Conservation (phyloP, 2,797 vertebrate genomes). For the Cichlasoma orientale region DNA sequence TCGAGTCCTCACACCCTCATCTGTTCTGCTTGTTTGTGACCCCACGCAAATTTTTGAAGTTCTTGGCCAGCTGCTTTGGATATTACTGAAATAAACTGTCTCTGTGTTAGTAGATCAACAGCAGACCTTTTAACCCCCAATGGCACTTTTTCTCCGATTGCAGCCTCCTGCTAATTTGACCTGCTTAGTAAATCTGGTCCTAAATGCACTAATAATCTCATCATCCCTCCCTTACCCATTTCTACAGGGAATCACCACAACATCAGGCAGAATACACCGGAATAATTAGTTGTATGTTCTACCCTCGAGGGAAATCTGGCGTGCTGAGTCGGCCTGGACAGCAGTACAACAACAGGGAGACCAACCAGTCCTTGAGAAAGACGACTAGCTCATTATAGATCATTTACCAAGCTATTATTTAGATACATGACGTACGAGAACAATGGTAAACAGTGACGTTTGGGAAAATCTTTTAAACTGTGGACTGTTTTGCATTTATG, state of each 20-base stretch:
- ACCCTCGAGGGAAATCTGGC: conserved; percentile 16
- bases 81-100: background rate
- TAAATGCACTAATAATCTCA: conserved; percentile 13
- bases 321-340: conserved; percentile 11
- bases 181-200: background rate
- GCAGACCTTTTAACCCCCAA: background rate
- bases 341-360: background rate
- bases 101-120: background rate
- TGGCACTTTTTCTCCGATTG: background rate
- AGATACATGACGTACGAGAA: background rate
- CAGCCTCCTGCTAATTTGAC: background rate
- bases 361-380: background rate
- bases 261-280: conserved; percentile 25
- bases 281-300: conserved; percentile 41
- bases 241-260: conserved; percentile 27
- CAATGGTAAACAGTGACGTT: background rate
- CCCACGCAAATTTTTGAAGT: background rate
- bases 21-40: background rate
- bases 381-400: conserved; percentile 4
- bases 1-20: background rate
- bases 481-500: background rate
- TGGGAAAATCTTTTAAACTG: background rate
- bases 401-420: background rate
- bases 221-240: background rate
- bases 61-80: background rate